Conservation (phyloP, 2,797 vertebrate genomes). For the Parotocinclus haroldoi region DNA sequence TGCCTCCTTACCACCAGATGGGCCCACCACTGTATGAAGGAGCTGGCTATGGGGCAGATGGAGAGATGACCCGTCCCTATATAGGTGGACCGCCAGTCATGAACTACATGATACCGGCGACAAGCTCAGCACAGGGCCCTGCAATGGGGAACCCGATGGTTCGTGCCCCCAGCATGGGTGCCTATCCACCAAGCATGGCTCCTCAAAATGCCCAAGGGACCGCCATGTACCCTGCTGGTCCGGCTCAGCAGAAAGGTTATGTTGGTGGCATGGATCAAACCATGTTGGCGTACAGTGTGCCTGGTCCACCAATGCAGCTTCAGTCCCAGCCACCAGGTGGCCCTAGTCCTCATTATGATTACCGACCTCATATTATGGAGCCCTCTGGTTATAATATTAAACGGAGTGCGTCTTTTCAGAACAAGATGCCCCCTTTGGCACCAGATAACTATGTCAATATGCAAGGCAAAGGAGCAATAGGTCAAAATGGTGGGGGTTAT, state of each 20-base stretch:
- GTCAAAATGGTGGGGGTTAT: conserved; percentile 77
- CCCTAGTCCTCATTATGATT: conserved; percentile 73
- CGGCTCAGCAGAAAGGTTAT: conserved; percentile 82
- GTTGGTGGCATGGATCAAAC: conserved; percentile 76
- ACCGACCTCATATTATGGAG: conserved; percentile 83
- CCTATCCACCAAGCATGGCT: conserved; percentile 71
- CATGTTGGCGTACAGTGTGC: conserved; percentile 80
- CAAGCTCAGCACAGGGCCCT: conserved; percentile 73
- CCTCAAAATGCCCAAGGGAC: conserved; percentile 63
- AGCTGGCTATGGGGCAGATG: conserved; percentile 76
- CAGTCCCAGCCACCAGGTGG: conserved; percentile 74
- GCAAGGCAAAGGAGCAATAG: conserved; percentile 78
- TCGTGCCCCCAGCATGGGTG: conserved; percentile 73
- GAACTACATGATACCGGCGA: conserved; percentile 87
- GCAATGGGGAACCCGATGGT: conserved; percentile 79
- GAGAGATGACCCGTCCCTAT: conserved; percentile 82
- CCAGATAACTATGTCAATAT: conserved; percentile 82
- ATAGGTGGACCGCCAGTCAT: conserved; percentile 71
- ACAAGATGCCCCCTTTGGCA: conserved; percentile 76
- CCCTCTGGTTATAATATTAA: conserved; percentile 82
- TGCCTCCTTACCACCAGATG: conserved; percentile 86
- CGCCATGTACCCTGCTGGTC: conserved; percentile 71
- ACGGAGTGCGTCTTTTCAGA: conserved; percentile 93
- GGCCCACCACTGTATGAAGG: conserved; percentile 81
- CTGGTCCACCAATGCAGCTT: conserved; percentile 79